These are phyloP conservation scores for Drosophila kurseongensis DNA, from an alignment of 1,140 invertebrate genomes.

Conservation along the genomic window DNA sequence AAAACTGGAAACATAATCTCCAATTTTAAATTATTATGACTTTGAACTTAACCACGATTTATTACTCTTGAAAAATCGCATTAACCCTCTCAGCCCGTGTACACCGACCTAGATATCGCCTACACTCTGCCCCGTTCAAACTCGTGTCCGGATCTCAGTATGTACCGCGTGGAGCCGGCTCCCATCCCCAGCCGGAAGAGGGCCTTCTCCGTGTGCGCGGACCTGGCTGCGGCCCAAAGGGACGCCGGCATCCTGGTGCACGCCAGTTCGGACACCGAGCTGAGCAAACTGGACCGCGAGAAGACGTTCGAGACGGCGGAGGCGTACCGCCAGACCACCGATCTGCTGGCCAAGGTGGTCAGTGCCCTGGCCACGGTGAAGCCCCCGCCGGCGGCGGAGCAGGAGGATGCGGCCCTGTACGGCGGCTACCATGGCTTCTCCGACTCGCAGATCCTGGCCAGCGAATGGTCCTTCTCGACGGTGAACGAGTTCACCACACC, in stretches of 20 bases:
- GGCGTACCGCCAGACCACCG: constrained; percentile 89
- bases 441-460: constrained; percentile 89
- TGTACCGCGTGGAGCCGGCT: constrained; percentile 85
- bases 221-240: constrained; percentile 45
- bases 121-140: constrained; percentile 82
- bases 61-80: neutral
- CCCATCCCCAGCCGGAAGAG: constrained; percentile 86
- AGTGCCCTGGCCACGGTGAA: constrained; percentile 89
- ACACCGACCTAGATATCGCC: constrained; percentile 68
- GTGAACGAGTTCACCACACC: constrained; percentile 84
- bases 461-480: constrained; percentile 86
- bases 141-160: constrained; percentile 87
- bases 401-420: constrained; percentile 66
- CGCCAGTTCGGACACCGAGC: constrained; percentile 89
- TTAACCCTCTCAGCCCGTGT: constrained; percentile 74
- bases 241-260: constrained; percentile 44
- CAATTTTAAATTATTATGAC: no score
- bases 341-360: constrained; percentile 90
- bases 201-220: constrained; percentile 87
- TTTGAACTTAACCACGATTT: neutral
- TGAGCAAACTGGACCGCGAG: constrained; percentile 90
- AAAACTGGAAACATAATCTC: no score
- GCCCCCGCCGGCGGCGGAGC: constrained; percentile 84
- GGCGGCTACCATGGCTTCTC: constrained; percentile 88
- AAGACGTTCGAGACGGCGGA: constrained; percentile 88